Evolutionary conservation across 2,113 vertebrate genomes (phyloP), one percentile per base, ranked within the genome.

Genomic region (Pithys albifrons): DNA sequence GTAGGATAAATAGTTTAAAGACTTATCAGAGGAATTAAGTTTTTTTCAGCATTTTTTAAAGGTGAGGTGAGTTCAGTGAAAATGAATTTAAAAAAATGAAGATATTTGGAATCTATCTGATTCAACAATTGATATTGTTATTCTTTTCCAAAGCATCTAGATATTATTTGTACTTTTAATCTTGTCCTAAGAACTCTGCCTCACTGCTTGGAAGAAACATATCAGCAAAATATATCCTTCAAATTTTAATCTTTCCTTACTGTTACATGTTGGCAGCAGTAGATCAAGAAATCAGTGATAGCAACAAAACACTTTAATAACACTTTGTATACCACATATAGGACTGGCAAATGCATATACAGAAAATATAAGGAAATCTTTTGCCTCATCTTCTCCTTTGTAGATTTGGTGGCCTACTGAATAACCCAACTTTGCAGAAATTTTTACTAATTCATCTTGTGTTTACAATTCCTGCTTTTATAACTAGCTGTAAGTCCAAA

Each of bases 251-350:
- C 19, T 41, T 94, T 81, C 22, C 43, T 90, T 85, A 33, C 31
- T 89, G 41, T 76, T 72, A 69, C 19, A 51, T 48, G 37, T 33
- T 93, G 52, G 70, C 41, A 95, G 48, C 37, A 35, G 19, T 54
- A 89, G 59, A 91, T 92, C 37, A 80, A 96, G 82, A 80, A 93
- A 89, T 79, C 65, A 75, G 15, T 37, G 59, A 83, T 52, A 91
- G 66, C 43, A 86, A 76, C n/a, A 88, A 89, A 90, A 76, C 85
- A 59, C 61, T 91, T 91, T 77, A 72, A 18, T 71, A 94, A 69
- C 20, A 25, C 29, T 76, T 67, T 11, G 19, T 39, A 45, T 57
- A 45, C 12, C 20, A 19, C 54, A 58, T 29, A 65, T 2, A 19
- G 72, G 86, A 88, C 37, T 43, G 35, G 27, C 18, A 94, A 93